phyloP scores from a whole-genome alignment of 2,888 invertebrate species.

The Dasypogon diadema region DNA sequence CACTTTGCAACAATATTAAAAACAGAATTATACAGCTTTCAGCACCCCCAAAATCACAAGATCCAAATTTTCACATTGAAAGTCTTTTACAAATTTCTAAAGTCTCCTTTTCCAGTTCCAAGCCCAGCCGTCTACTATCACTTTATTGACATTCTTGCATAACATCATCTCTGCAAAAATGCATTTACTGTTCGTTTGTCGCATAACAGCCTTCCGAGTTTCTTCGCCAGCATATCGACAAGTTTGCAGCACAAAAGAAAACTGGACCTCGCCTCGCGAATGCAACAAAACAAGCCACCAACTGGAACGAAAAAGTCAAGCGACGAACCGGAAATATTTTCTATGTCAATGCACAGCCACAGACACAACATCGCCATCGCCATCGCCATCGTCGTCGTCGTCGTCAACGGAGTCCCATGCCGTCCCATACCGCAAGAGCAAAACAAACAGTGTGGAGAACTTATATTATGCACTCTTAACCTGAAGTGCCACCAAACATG shows the following conservation, averaged over 20 bases:
- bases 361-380: slow-evolving; percentile 20
- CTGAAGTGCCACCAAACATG: slow-evolving; percentile 17
- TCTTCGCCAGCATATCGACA: slow-evolving; percentile 12
- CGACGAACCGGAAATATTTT: slow-evolving; percentile 55
- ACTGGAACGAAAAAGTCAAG: slow-evolving; percentile 52
- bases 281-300: slow-evolving; percentile 35
- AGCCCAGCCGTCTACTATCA: slow-evolving; percentile 10
- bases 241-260: slow-evolving; percentile 26
- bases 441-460: slow-evolving; percentile 32
- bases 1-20: no score
- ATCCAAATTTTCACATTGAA: no score
- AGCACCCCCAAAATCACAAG: no score
- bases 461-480: slow-evolving; percentile 16
- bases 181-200: slow-evolving; percentile 16
- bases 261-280: slow-evolving; percentile 42
- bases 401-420: background rate
- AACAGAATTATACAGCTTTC: no score
- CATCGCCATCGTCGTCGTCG: background rate
- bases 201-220: slow-evolving; percentile 19
- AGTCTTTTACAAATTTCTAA: background rate
- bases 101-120: background rate
- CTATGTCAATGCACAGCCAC: slow-evolving; percentile 48
- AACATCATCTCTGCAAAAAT: slow-evolving; percentile 16
- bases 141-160: slow-evolving; percentile 25
- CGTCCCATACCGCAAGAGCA: background rate